phyloP scores from a whole-genome alignment of 35 echinoderm and acorn worm genomes.

The Ophioderma brevispina region DNA sequence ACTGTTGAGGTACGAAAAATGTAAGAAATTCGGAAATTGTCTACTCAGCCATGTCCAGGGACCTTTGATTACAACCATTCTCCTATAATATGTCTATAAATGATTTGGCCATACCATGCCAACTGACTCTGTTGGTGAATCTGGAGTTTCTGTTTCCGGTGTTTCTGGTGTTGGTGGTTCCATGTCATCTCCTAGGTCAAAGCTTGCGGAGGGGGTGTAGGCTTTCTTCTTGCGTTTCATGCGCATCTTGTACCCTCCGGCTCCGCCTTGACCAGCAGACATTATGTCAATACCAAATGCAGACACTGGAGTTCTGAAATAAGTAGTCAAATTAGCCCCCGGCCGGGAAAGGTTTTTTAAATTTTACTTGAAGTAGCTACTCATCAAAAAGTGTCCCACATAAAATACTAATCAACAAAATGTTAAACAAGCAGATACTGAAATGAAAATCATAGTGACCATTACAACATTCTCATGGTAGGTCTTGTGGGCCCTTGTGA shows the following conservation, averaged over 20 bases:
- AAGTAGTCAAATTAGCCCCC: too few relatives aligned
- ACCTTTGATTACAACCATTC: too few relatives aligned
- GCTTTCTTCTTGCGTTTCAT: slow-evolving; percentile 58
- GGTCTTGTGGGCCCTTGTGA: too few relatives aligned
- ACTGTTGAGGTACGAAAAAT: too few relatives aligned
- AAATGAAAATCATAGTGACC: background rate
- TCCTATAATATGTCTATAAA: too few relatives aligned
- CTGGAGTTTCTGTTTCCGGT: background rate
- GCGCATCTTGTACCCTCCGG: slow-evolving; percentile 58
- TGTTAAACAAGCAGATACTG: background rate
- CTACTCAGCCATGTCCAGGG: too few relatives aligned
- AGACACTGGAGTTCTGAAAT: slow-evolving; percentile 60
- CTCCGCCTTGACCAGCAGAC: slow-evolving; percentile 16
- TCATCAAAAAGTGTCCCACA: too few relatives aligned
- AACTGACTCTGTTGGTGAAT: background rate
- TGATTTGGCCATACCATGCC: slow-evolving; percentile 7
- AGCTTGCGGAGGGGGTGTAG: slow-evolving; percentile 83
- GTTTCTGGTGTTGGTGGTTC: background rate
- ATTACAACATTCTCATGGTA: too few relatives aligned
- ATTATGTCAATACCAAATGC: slow-evolving; percentile 97
- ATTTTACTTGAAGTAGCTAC: too few relatives aligned
- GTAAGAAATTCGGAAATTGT: too few relatives aligned
- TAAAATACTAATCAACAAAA: too few relatives aligned
- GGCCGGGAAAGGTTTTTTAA: too few relatives aligned
- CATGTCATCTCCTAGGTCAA: slow-evolving; percentile 77